phyloP scores from a whole-genome alignment of 2,888 invertebrate genomes.

The Lysandra bellargus region DNA sequence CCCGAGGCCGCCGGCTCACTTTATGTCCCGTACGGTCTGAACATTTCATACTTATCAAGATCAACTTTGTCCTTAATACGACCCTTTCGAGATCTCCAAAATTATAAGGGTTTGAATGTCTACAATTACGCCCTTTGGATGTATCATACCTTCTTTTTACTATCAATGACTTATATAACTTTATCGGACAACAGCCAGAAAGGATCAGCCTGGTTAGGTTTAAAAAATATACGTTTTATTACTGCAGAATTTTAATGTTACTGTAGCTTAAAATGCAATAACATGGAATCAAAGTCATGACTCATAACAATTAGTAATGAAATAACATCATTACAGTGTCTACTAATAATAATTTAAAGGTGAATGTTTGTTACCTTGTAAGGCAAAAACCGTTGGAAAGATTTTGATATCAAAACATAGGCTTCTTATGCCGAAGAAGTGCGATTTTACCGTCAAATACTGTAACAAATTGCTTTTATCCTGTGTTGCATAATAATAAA shows the following conservation, averaged over 20 bases:
- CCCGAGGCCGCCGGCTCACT: conserved; percentile 30
- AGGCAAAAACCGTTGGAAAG: not conserved
- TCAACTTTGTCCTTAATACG: conserved; percentile 30
- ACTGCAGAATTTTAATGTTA: too few relatives aligned
- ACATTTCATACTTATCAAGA: conserved; percentile 31
- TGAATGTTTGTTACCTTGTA: too few relatives aligned
- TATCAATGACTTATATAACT: not conserved
- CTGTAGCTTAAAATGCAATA: too few relatives aligned
- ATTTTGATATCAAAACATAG: too few relatives aligned
- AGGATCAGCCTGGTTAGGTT: not conserved
- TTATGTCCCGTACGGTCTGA: conserved; percentile 28
- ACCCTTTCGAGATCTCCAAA: conserved; percentile 4
- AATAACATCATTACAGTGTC: too few relatives aligned
- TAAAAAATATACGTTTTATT: not conserved
- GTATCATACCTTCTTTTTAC: not conserved
- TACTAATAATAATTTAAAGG: too few relatives aligned
- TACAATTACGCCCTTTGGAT: conserved; percentile 7
- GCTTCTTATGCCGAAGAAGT: too few relatives aligned
- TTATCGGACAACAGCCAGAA: not conserved
- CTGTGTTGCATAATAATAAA: not conserved
- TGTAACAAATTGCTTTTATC: not conserved
- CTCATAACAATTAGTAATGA: too few relatives aligned
- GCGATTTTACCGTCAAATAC: too few relatives aligned
- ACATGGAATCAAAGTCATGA: too few relatives aligned
- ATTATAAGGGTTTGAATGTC: not conserved